These are phyloP conservation scores for Xestoiulus laeticollis DNA, from an alignment of 2,888 invertebrate species.

Conservation along the genomic window DNA sequence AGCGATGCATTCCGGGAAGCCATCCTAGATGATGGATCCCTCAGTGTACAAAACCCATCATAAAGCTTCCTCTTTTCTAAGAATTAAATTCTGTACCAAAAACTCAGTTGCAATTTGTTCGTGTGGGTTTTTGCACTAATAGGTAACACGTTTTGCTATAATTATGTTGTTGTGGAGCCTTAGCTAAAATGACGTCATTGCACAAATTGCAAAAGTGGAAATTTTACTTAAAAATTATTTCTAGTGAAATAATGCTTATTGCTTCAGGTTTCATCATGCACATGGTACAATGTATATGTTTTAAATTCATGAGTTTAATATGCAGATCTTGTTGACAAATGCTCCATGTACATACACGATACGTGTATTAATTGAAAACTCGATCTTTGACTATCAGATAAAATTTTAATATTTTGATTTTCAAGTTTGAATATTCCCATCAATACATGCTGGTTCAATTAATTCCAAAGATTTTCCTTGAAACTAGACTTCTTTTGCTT, in stretches of 20 bases:
- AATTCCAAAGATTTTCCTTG: no score
- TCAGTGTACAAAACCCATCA: background rate
- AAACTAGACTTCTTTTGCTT: no score
- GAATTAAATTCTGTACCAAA: background rate
- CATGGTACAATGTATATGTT: no score
- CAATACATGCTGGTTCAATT: no score
- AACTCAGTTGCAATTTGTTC: background rate
- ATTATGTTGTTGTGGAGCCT: background rate
- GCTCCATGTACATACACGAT: no score
- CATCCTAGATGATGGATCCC: background rate
- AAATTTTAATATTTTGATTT: no score
- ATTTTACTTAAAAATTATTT: background rate
- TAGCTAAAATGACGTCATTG: background rate
- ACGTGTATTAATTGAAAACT: no score
- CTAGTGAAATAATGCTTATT: background rate
- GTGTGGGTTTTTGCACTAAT: background rate
- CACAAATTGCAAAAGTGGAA: background rate
- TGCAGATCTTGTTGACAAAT: no score
- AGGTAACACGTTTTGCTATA: background rate
- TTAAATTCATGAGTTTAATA: no score
- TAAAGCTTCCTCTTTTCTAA: background rate
- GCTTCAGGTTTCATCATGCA: no score
- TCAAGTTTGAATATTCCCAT: no score
- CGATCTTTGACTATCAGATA: no score
- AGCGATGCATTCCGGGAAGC: background rate